A percentile compares a stretch with the other conserved stretches of the same genome.
Evolutionary conservation across 2,888 invertebrate species (phyloP).

Genomic region (Lamellibrachia columna): DNA sequence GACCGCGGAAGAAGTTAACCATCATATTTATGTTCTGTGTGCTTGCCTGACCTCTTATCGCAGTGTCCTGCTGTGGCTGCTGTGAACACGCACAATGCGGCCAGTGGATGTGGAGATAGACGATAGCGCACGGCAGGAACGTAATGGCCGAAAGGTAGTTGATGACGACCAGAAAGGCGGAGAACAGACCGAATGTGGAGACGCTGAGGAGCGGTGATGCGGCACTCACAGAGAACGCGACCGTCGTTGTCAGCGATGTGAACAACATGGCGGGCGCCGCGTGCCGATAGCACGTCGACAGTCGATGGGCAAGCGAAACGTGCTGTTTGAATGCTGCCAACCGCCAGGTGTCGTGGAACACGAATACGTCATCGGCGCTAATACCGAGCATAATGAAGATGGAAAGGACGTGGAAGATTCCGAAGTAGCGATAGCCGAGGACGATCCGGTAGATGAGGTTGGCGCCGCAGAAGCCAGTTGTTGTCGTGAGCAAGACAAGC

Average conservation of each 20-base stretch:
- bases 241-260: slow-evolving; percentile 59
- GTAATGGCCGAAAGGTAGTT: slow-evolving; percentile 61
- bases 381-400: slow-evolving; percentile 45
- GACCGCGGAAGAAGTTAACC: slow-evolving; percentile 39
- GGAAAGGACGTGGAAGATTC: slow-evolving; percentile 44
- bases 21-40: background rate
- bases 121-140: slow-evolving; percentile 56
- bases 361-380: slow-evolving; percentile 46
- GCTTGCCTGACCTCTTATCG: no score
- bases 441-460: slow-evolving; percentile 43
- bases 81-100: slow-evolving; percentile 42
- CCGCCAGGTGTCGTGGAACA: slow-evolving; percentile 44
- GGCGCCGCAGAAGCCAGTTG: slow-evolving; percentile 39
- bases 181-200: slow-evolving; percentile 55
- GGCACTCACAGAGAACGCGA: slow-evolving; percentile 57
- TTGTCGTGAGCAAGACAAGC: slow-evolving; percentile 41
- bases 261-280: slow-evolving; percentile 57
- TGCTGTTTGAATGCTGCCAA: background rate
- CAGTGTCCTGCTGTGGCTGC: background rate
- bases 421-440: slow-evolving; percentile 41
- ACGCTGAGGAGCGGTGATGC: slow-evolving; percentile 55
- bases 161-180: slow-evolving; percentile 54
- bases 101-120: slow-evolving; percentile 43
- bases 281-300: slow-evolving; percentile 54
- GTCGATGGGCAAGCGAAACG: slow-evolving; percentile 45